A percentile compares a stretch with the other conserved stretches of the same genome.
phyloP scores from a whole-genome alignment of 2,888 invertebrate genomes.

The Disparrhopalites patrizii region DNA sequence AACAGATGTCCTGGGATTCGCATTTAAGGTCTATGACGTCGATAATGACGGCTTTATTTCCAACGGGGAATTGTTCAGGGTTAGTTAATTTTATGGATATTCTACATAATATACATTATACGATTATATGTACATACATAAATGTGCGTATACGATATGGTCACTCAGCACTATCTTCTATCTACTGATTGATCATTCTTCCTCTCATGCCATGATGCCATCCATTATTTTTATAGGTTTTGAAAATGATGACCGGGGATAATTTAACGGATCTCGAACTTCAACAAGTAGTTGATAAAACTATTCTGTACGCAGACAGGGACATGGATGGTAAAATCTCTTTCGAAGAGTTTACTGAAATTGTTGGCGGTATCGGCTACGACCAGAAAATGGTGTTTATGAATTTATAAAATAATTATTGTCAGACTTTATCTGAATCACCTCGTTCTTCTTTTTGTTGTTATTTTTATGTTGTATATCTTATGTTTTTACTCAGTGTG shows the following conservation, averaged over 20 bases:
- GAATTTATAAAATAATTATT: conserved; percentile 1
- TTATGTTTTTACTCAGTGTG: no score
- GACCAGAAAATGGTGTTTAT: not conserved
- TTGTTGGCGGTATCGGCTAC: not conserved
- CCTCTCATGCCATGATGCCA: not conserved
- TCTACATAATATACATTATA: no score
- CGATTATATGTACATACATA: not conserved
- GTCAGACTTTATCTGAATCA: no score
- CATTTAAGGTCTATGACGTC: conserved; percentile 30
- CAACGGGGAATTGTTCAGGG: conserved; percentile 27
- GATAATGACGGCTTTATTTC: conserved; percentile 34
- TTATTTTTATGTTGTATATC: no score
- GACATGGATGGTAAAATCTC: conserved; percentile 29
- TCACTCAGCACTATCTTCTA: no score
- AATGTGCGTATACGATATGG: no score
- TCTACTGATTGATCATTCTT: not conserved
- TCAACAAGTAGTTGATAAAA: conserved; percentile 27
- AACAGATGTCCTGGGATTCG: conserved; percentile 19
- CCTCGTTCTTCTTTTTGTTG: no score
- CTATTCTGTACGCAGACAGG: conserved; percentile 18
- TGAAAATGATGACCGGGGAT: conserved; percentile 20
- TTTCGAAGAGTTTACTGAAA: conserved; percentile 17
- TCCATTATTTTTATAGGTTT: conserved; percentile 3
- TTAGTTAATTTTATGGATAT: not conserved
- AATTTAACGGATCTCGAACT: conserved; percentile 21